Evolutionary conservation across 2,797 vertebrate genomes (phyloP), one percentile per base, ranked within the genome.

Genomic region (Gallinago nigripennis): DNA sequence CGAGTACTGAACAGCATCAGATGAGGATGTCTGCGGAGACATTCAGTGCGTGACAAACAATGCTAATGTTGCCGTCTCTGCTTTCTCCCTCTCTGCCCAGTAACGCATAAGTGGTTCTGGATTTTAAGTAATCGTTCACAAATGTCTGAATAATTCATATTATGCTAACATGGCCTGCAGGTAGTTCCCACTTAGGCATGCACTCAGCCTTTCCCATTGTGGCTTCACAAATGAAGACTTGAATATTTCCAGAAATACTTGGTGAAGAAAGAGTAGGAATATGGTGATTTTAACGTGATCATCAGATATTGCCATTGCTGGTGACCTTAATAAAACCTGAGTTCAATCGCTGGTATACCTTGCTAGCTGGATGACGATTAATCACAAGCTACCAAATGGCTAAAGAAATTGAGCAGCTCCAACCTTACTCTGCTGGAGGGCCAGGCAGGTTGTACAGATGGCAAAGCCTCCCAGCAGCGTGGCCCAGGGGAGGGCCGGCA

Each of bases 391-490:
- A 43, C 27, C 46, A 25, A 54, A 91, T 12, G 80, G 54, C 35
- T 33, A 54, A 30, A 58, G 41, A 39, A 65, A 73, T 1, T 46
- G 51, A 41, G 35, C 63, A 58, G 66, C 71, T 82, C 70, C n/a
- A 25, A 0, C 25, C 30, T 12, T 5, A 6, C 25, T 17, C 20
- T 31, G 24, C 41, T 30, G 73, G 41, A 12, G 23, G 41, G 60
- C 9, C 8, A 3, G 20, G 53, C 3, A 11, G 41, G 37, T 28
- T 39, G 51, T 9, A 28, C 82, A 65, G 41, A 10, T 31, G 39
- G 54, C 2, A 8, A 41, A 84, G 41, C 46, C 65, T 60, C 1
- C 0, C 0, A n/a, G 39, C 50, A 77, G 33, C 28, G 2, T 1
- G 17, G 30, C 21, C 61, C 14, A 17, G 46, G 41, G 7, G 4